These are phyloP conservation scores for Ditula angustiorana DNA, from an alignment of 2,888 invertebrate genomes.

Conservation along the genomic window DNA sequence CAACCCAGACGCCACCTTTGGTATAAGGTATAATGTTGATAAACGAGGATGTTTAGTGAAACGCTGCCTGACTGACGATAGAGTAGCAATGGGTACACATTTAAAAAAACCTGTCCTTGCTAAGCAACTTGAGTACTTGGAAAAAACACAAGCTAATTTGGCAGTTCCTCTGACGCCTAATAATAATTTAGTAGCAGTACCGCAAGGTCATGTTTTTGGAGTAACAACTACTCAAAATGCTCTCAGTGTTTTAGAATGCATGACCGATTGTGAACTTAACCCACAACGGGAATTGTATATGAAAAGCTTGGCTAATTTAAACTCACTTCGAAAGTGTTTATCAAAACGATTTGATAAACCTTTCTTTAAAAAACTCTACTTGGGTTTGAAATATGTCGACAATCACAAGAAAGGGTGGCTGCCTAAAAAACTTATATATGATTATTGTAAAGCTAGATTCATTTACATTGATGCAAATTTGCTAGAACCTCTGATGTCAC, in stretches of 20 bases:
- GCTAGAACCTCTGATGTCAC: constrained; percentile 77
- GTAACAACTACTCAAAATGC: constrained; percentile 52
- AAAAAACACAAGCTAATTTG: constrained; percentile 56
- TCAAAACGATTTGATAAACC: constrained; percentile 60
- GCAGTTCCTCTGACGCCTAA: constrained; percentile 78
- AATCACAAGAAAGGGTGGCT: constrained; percentile 76
- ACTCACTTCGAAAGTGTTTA: constrained; percentile 67
- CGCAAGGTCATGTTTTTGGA: constrained; percentile 79
- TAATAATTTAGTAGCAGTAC: constrained; percentile 75
- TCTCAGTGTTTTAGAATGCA: constrained; percentile 75
- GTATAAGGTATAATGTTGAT: constrained; percentile 72
- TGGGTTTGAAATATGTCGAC: constrained; percentile 66
- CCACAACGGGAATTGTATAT: constrained; percentile 68
- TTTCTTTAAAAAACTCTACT: constrained; percentile 65
- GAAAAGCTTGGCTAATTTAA: constrained; percentile 76
- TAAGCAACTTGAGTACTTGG: background rate
- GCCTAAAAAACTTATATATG: constrained; percentile 70
- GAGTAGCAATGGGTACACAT: constrained; percentile 60
- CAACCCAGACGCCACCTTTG: constrained; percentile 72
- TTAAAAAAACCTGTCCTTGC: background rate
- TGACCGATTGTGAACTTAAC: constrained; percentile 66
- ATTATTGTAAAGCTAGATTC: constrained; percentile 68
- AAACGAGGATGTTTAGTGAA: constrained; percentile 77
- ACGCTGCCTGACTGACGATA: constrained; percentile 74
- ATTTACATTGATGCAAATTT: constrained; percentile 76